A percentile compares a stretch with the other conserved stretches of the same genome.
Conservation (phyloP, 1,140 invertebrate species). For the Ruditapes philippinarum region DNA sequence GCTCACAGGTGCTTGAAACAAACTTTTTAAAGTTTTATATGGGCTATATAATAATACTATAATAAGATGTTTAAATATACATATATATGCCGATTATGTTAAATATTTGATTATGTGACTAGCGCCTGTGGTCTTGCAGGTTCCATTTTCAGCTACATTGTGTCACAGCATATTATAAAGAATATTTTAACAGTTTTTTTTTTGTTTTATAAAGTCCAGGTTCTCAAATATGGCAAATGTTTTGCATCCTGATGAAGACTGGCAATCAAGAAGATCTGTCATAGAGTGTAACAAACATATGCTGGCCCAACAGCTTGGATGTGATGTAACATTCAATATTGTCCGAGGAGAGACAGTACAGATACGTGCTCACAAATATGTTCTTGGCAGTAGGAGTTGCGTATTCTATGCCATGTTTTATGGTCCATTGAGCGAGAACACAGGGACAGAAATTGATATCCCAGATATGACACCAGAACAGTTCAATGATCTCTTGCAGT, state of each 20-base stretch:
- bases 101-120: too few relatives aligned
- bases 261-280: slow-evolving; percentile 50
- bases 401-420: slow-evolving; percentile 75
- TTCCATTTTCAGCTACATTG: too few relatives aligned
- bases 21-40: too few relatives aligned
- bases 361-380: slow-evolving; percentile 56
- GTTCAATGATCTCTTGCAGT: slow-evolving; percentile 77
- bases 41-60: too few relatives aligned
- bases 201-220: background rate
- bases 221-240: background rate
- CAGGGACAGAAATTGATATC: slow-evolving; percentile 69
- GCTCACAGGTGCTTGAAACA: too few relatives aligned
- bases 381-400: slow-evolving; percentile 49
- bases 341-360: background rate
- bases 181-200: too few relatives aligned
- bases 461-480: slow-evolving; percentile 75
- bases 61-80: background rate
- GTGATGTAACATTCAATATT: slow-evolving; percentile 49
- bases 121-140: too few relatives aligned
- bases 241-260: slow-evolving; percentile 12
- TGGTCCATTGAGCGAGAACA: slow-evolving; percentile 72
- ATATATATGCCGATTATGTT: too few relatives aligned
- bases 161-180: too few relatives aligned
- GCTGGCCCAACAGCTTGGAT: slow-evolving; percentile 21
- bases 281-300: slow-evolving; percentile 55